Percentiles rank a stretch among this genome's conserved stretches.
Evolutionary conservation across 2,888 invertebrate species (phyloP).

Genomic region (Oasisia sp.): DNA sequence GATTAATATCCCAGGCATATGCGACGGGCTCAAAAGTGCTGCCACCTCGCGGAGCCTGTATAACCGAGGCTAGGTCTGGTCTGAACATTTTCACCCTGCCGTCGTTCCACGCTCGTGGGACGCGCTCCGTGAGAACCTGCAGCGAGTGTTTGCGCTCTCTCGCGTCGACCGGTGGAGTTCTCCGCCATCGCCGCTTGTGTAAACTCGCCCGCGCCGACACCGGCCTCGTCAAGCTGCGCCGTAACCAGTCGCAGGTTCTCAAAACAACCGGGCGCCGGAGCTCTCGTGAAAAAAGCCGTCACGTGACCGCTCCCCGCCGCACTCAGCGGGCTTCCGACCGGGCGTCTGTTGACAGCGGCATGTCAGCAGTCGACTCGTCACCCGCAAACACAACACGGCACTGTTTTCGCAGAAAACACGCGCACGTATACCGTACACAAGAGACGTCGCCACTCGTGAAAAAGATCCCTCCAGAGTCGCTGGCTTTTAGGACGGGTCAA

Average conservation of each 20-base stretch:
- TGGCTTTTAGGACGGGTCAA: background rate
- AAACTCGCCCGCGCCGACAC: background rate
- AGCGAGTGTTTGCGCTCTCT: background rate
- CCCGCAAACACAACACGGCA: background rate
- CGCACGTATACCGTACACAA: background rate
- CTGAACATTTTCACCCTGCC: background rate
- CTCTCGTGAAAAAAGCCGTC: background rate
- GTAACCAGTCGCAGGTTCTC: conserved; percentile 9
- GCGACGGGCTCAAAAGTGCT: no score
- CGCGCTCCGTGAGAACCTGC: background rate
- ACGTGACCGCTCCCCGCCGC: background rate
- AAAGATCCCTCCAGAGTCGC: background rate
- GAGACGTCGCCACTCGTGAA: background rate
- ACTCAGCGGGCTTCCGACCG: background rate
- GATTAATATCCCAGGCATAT: no score
- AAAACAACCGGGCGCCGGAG: background rate
- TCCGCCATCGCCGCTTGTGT: background rate
- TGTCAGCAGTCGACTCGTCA: background rate
- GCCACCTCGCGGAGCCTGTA: no score
- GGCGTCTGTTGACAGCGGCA: background rate
- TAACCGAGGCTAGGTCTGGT: no score
- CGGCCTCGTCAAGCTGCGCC: background rate
- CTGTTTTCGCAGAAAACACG: background rate
- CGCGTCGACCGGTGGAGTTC: background rate
- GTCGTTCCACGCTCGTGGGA: background rate